These are phyloP conservation scores for Hestina assimilis DNA, from an alignment of 1,140 invertebrate genomes.

Conservation along the genomic window DNA sequence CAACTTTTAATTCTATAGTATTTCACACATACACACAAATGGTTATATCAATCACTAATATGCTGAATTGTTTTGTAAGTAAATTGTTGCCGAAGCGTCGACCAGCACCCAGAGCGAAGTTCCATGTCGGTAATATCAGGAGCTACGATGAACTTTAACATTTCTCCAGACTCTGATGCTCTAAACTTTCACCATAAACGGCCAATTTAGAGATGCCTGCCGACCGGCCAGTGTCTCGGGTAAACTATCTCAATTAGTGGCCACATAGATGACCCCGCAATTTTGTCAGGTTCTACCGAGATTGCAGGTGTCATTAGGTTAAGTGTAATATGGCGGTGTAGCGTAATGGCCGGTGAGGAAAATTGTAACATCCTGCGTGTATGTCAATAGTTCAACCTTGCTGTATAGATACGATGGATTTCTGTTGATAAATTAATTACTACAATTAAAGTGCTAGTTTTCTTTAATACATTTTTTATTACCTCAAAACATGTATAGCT, in stretches of 20 bases:
- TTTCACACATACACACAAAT: no score
- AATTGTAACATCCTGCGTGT: constrained; percentile 29
- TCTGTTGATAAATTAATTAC: background rate
- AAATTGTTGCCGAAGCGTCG: background rate
- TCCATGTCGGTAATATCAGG: constrained; percentile 62
- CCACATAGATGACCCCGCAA: constrained; percentile 70
- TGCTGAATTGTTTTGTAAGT: no score
- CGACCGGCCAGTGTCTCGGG: constrained; percentile 62
- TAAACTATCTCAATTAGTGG: constrained; percentile 76
- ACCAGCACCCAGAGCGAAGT: constrained; percentile 36
- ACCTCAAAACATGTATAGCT: no score
- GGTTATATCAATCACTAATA: no score
- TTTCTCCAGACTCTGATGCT: constrained; percentile 59
- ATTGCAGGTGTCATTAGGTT: constrained; percentile 63
- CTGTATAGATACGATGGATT: background rate
- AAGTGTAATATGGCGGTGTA: constrained; percentile 50
- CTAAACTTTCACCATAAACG: constrained; percentile 74
- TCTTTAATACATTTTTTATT: no score
- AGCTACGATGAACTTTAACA: constrained; percentile 66
- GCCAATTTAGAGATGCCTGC: constrained; percentile 68
- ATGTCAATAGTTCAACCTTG: constrained; percentile 5
- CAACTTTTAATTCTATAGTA: no score
- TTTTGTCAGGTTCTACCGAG: constrained; percentile 62
- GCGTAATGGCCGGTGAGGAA: constrained; percentile 26
- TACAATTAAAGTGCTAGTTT: no score